Percentiles rank a stretch among this genome's conserved stretches.
Conservation (phyloP, 2,888 invertebrate species). For the Andrena bucephala region DNA sequence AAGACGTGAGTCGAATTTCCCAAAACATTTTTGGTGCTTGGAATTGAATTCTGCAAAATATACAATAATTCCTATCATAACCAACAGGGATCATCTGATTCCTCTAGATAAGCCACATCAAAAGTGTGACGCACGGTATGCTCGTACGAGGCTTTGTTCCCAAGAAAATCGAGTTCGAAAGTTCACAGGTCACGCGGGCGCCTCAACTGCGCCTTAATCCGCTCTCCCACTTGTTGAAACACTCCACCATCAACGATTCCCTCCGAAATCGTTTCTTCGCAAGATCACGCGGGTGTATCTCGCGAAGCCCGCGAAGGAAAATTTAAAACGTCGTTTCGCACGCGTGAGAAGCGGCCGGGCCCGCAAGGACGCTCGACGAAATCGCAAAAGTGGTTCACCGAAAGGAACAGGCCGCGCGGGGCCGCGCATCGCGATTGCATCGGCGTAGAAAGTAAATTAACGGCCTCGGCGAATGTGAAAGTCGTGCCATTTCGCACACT, state of each 20-base stretch:
- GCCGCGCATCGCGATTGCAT: constrained; percentile 30
- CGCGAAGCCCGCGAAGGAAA: too few relatives aligned
- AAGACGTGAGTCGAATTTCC: too few relatives aligned
- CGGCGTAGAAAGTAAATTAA: constrained; percentile 76
- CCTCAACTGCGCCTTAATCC: neutral
- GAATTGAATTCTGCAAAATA: too few relatives aligned
- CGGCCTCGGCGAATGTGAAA: constrained; percentile 72
- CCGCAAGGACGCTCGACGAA: neutral
- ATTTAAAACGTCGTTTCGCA: too few relatives aligned
- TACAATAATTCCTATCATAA: too few relatives aligned
- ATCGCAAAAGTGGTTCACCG: constrained; percentile 1
- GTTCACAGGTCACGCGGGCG: neutral
- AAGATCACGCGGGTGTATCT: too few relatives aligned
- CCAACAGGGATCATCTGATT: too few relatives aligned
- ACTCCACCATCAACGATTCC: neutral
- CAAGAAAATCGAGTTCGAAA: neutral
- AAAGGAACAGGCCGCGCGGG: neutral
- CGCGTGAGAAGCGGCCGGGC: neutral
- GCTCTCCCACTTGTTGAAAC: neutral
- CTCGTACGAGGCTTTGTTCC: neutral
- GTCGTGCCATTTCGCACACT: constrained; percentile 72
- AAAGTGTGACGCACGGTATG: neutral
- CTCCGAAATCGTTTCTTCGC: too few relatives aligned
- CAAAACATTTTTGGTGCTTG: neutral
- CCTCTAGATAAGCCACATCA: neutral